These are phyloP conservation scores for Gymnosoma rotundatum DNA, from an alignment of 2,888 invertebrate genomes.

Conservation along the genomic window DNA sequence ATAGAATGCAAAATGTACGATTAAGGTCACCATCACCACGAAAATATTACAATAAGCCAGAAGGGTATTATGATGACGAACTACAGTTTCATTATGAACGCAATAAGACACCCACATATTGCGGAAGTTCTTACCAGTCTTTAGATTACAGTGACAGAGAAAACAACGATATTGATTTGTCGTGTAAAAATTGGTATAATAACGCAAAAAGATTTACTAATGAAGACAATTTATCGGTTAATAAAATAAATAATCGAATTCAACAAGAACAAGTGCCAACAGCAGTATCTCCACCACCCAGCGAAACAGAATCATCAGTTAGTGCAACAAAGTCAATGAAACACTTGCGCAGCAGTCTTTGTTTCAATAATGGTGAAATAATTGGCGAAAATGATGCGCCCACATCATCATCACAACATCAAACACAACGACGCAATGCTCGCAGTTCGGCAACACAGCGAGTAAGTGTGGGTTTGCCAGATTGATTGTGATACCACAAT, in stretches of 20 bases:
- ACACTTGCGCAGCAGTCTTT: conserved; percentile 81
- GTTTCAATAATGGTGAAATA: conserved; percentile 79
- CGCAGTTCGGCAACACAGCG: conserved; percentile 79
- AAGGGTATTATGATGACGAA: conserved; percentile 71
- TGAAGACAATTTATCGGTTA: conserved; percentile 20
- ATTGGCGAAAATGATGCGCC: conserved; percentile 75
- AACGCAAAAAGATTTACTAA: conserved; percentile 50
- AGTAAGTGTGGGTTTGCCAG: conserved; percentile 81
- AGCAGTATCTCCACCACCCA: conserved; percentile 52
- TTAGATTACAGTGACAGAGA: conserved; percentile 13
- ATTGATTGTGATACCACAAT: conserved; percentile 72
- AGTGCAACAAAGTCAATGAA: conserved; percentile 72
- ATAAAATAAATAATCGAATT: conserved; percentile 60
- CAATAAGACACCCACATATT: conserved; percentile 48
- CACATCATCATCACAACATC: conserved; percentile 58
- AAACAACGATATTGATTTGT: conserved; percentile 18
- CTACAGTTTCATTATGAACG: conserved; percentile 29
- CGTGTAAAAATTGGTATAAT: conserved; percentile 53
- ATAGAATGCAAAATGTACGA: conserved; percentile 73
- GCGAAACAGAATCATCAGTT: conserved; percentile 49
- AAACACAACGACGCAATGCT: conserved; percentile 72
- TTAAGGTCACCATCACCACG: conserved; percentile 72
- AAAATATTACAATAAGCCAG: conserved; percentile 76
- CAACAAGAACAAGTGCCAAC: background rate
- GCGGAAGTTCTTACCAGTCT: conserved; percentile 44